Evolutionary conservation across 1,140 invertebrate genomes (phyloP).

Genomic region (Drosophila trapezifrons): DNA sequence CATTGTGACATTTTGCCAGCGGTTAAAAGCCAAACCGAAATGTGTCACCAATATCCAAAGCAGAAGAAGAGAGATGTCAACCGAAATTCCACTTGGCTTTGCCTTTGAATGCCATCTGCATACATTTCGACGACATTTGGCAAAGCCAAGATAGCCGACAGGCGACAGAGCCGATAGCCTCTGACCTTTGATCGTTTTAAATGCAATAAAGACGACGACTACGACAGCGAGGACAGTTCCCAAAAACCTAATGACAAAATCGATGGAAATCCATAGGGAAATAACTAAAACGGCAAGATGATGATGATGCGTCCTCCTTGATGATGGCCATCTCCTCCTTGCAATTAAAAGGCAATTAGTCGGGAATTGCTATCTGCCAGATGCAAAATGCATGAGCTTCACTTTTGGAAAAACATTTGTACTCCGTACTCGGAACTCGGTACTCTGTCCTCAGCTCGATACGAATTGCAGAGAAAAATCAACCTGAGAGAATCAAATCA

Average conservation of each 20-base stretch:
- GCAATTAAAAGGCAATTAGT: conserved; percentile 80
- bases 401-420: conserved; percentile 2
- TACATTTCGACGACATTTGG: conserved; percentile 28
- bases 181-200: conserved; percentile 40
- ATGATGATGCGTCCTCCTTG: background rate
- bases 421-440: background rate
- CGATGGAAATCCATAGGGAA: conserved; percentile 40
- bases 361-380: conserved; percentile 32
- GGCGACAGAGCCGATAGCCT: conserved; percentile 1
- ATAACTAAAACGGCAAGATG: conserved; percentile 8
- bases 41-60: conserved; percentile 22
- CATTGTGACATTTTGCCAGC: conserved; percentile 61
- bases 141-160: background rate
- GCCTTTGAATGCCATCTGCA: conserved; percentile 34
- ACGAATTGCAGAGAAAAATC: background rate
- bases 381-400: conserved; percentile 35
- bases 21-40: conserved; percentile 13
- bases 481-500: conserved; percentile 6
- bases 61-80: conserved; percentile 5
- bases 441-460: background rate
- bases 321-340: conserved; percentile 17
- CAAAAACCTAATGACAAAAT: conserved; percentile 50
- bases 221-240: background rate
- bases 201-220: conserved; percentile 3
- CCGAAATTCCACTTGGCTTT: conserved; percentile 6